A percentile compares a stretch with the other conserved stretches of the same genome.
phyloP scores from a whole-genome alignment of 2,113 vertebrate species.

The Thymallus thymallus region DNA sequence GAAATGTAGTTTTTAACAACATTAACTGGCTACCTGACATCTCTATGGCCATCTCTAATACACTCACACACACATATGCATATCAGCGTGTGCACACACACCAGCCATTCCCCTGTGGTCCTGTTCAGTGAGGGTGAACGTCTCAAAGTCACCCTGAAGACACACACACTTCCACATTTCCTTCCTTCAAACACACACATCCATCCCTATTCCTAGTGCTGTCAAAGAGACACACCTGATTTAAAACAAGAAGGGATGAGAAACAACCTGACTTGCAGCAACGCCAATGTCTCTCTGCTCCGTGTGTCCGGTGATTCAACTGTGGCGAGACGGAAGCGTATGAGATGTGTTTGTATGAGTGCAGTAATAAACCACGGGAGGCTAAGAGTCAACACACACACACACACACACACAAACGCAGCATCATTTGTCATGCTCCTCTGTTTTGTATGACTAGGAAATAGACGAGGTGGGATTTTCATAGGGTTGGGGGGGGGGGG shows the following conservation, averaged over 20 bases:
- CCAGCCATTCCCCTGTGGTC: neutral
- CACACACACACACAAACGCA: constrained; percentile 45
- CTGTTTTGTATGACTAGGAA: constrained; percentile 58
- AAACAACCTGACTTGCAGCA: neutral
- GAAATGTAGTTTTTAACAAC: constrained; percentile 70
- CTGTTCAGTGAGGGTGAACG: constrained; percentile 23
- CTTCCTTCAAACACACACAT: neutral
- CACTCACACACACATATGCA: too few species aligned
- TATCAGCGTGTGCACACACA: neutral
- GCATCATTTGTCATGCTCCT: constrained; percentile 69
- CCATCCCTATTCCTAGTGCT: neutral
- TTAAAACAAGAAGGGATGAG: neutral
- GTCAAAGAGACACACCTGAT: too few species aligned
- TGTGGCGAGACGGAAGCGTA: constrained; percentile 37
- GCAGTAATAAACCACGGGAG: constrained; percentile 68
- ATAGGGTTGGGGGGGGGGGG: constrained; percentile 9
- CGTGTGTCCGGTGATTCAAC: constrained; percentile 59
- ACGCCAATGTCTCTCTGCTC: neutral
- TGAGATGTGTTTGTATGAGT: constrained; percentile 63
- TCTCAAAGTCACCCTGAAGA: constrained; percentile 66
- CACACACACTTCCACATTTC: constrained; percentile 18
- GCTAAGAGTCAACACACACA: too few species aligned
- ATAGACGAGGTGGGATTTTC: constrained; percentile 54
- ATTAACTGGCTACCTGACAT: constrained; percentile 44
- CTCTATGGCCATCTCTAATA: constrained; percentile 47